Evolutionary conservation across 2,888 invertebrate species (phyloP), one percentile per base, ranked within the genome.

Genomic region (Meganola albula): DNA sequence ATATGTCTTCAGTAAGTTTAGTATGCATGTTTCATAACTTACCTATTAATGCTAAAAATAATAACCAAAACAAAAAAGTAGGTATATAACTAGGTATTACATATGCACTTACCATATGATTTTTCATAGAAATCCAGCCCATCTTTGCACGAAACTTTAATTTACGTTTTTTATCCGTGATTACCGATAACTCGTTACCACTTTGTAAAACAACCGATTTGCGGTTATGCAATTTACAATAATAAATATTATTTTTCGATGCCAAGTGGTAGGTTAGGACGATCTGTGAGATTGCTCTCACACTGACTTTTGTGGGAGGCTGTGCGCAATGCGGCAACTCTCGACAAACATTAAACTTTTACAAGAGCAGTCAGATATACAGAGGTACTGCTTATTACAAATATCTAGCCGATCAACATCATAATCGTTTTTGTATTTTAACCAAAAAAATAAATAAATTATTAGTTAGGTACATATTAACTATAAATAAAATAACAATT

Each of bases 111-210:
- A 84, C 85, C 82, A 85, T 77, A 67, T 85, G 84, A 71, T 83
- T 84, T 65, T 85, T 85, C 80, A 85, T 84, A 9, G 84, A 84
- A 53, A 85, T 83, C 85, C 85, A 85, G 37, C 85, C 85, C 85
- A 85, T 85, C 55, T 66, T 83, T 21, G 65, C 72, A 49, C 76
- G 61, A 50, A 63, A 74, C 52, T 68, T 75, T 32, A 73, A 57
- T 66, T 77, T 82, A 34, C 53, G 53, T 69, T 73, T 77, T 41
- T 61, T 63, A 50, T 72, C 72, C 74, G 78, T 75, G 58, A 40
- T 76, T 65, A 47, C 29, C 26, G 40, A 44, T 40, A 49, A 44
- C 31, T 34, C 31, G 16, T 38, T 30, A 47, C 41, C 31, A 33
- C 46, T 39, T 46, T 28, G 27, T 27, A 29, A 46, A 57, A 44